Conservation (phyloP, 2,113 vertebrate genomes). For the Morphnarchus princeps region DNA sequence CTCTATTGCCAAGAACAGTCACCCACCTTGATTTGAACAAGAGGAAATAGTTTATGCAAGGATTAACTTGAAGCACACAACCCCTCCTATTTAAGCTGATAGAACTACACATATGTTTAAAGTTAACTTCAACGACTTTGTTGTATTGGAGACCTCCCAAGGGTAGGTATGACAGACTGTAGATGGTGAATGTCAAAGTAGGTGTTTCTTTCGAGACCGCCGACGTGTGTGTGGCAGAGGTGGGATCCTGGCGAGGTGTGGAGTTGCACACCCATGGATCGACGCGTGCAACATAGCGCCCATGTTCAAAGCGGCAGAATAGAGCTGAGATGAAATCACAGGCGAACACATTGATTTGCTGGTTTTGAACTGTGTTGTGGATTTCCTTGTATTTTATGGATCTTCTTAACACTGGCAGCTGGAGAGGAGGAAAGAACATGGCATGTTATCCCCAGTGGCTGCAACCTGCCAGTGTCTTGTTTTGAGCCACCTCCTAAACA, state of each 20-base stretch:
- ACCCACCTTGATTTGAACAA: background rate
- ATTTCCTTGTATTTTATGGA: background rate
- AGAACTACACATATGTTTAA: background rate
- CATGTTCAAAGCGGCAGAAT: background rate
- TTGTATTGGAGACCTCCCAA: background rate
- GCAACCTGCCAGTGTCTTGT: background rate
- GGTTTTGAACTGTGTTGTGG: background rate
- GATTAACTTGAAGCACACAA: background rate
- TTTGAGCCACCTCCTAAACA: background rate
- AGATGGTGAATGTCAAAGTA: background rate
- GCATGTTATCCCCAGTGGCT: background rate
- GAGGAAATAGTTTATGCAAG: background rate
- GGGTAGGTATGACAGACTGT: background rate
- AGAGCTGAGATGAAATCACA: background rate
- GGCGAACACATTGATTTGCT: background rate
- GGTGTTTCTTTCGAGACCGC: rapidly evolving
- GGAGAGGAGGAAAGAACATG: background rate
- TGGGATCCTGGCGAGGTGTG: background rate
- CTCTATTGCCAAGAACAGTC: background rate
- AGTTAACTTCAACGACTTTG: background rate
- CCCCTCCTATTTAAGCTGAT: background rate
- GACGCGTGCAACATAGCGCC: rapidly evolving
- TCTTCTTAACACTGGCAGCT: background rate
- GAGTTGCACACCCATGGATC: background rate
- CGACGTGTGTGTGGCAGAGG: background rate